Conservation (phyloP, 2,888 invertebrate genomes). For the Stomorhina lunata region DNA sequence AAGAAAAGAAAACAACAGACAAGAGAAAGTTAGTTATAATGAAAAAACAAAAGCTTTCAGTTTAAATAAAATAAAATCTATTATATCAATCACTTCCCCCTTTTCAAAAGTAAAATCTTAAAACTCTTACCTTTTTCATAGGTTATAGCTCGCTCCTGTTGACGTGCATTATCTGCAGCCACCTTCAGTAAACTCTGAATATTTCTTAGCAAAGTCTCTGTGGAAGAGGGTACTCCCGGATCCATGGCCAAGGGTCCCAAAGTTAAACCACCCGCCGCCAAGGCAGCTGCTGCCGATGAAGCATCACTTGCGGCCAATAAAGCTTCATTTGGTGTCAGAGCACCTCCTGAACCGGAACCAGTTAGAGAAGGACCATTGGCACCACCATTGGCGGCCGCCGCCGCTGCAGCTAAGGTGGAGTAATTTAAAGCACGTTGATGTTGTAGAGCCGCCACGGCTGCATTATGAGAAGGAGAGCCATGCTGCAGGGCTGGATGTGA, state of each 20-base stretch:
- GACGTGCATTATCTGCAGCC: conserved; percentile 97
- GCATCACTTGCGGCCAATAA: conserved; percentile 75
- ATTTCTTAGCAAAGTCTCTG: conserved; percentile 95
- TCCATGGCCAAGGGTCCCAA: conserved; percentile 78
- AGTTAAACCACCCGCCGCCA: conserved; percentile 76
- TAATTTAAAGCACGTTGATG: conserved; percentile 89
- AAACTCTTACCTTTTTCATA: conserved; percentile 93
- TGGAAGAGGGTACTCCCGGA: conserved; percentile 82
- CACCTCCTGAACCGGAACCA: conserved; percentile 71
- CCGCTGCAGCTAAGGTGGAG: conserved; percentile 86
- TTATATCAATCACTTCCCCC: too few species aligned
- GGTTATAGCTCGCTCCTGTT: conserved; percentile 96
- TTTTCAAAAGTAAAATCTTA: too few species aligned
- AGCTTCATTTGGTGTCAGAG: conserved; percentile 76
- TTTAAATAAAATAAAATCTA: conserved; percentile 3
- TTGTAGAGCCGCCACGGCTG: conserved; percentile 77
- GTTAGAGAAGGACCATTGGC: conserved; percentile 64
- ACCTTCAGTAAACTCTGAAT: conserved; percentile 97
- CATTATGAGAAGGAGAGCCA: conserved; percentile 68
- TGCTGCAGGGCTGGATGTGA: conserved; percentile 83
- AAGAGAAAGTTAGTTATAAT: conserved; percentile 50
- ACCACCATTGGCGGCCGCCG: conserved; percentile 81
- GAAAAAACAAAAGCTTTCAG: background rate
- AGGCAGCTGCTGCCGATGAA: conserved; percentile 75
- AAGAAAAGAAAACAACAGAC: conserved; percentile 29